Conservation (phyloP, 2,888 invertebrate genomes). For the Cancer borealis region DNA sequence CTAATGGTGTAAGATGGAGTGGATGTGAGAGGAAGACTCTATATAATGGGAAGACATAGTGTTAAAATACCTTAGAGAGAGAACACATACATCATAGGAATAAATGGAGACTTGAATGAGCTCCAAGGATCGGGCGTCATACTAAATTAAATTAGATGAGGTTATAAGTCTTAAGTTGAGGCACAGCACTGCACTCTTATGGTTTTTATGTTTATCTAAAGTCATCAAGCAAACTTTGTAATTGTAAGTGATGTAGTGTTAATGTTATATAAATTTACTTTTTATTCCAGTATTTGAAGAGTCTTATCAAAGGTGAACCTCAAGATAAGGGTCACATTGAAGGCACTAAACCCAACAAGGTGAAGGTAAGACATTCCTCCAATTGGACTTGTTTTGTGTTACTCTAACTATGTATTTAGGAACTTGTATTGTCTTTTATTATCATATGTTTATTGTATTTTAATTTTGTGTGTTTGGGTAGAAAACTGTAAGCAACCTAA, state of each 20-base stretch:
- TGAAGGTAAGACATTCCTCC: background rate
- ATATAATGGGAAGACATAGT: background rate
- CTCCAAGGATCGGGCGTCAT: background rate
- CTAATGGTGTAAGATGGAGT: background rate
- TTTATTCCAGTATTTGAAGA: constrained; percentile 68
- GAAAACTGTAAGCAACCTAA: background rate
- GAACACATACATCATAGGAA: background rate
- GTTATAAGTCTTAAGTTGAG: constrained; percentile 65
- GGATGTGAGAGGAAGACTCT: too few species aligned
- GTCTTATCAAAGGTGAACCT: constrained; percentile 43
- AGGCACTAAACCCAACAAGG: constrained; percentile 23
- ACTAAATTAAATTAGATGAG: too few species aligned
- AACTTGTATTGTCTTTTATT: background rate
- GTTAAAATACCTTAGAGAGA: background rate
- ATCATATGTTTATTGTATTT: background rate
- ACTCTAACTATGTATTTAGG: background rate
- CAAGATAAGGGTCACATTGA: constrained; percentile 45
- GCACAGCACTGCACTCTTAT: constrained; percentile 77
- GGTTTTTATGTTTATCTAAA: constrained; percentile 78
- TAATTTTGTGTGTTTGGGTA: background rate
- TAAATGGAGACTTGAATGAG: background rate
- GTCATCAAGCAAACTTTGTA: background rate
- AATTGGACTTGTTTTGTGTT: background rate
- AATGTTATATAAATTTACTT: background rate
- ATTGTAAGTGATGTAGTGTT: background rate